Base-by-base conservation (phyloP, 2,113 vertebrate species). In the Centropus unirufus region DNA sequence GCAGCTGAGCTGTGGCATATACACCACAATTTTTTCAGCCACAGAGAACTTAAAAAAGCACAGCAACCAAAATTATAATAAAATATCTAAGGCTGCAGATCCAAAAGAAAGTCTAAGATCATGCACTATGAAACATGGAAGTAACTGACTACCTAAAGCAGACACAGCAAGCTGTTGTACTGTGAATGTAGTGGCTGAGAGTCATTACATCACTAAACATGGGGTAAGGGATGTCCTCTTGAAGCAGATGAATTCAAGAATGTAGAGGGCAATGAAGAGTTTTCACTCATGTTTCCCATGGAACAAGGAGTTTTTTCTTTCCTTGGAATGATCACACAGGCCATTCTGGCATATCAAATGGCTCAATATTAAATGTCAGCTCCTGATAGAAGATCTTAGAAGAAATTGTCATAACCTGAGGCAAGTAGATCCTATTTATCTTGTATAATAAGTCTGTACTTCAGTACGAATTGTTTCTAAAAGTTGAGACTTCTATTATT, bases 211-310 rank as follows among this genome's bases (percentile, higher is more conserved):
- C 16, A 23, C 61, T 51, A 59, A 64, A 6, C 13, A 16, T 12
- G 7, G 11, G 30, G 13, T 8, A 15, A 73, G 67, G 39, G 16
- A n/a, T 34, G n/a, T 9, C 20, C 77, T 69, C 49, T 74, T 82
- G 51, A 29, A 61, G 44, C 32, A 77, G 23, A 67, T 34, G 18
- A 11, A 55, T 83, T 80, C 15, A 47, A 14, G 11, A 54, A 4
- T 6, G 4, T 12, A 39, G 30, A 66, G 30, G n/a, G 14, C 61
- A 12, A 4, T 23, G 29, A 51, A 77, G 6, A 47, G 9, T 52
- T 23, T 57, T 70, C 23, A 58, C 0, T 79, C 1, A 0, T 17
- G 23, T 15, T n/a, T 55, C 4, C 23, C 10, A 14, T 22, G 51
- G 59, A 89, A 83, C 39, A 83, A 83, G 27, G 39, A 54, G 13